These are phyloP conservation scores for Seriola rivoliana DNA, from an alignment of 2,113 vertebrate species.

Conservation along the genomic window DNA sequence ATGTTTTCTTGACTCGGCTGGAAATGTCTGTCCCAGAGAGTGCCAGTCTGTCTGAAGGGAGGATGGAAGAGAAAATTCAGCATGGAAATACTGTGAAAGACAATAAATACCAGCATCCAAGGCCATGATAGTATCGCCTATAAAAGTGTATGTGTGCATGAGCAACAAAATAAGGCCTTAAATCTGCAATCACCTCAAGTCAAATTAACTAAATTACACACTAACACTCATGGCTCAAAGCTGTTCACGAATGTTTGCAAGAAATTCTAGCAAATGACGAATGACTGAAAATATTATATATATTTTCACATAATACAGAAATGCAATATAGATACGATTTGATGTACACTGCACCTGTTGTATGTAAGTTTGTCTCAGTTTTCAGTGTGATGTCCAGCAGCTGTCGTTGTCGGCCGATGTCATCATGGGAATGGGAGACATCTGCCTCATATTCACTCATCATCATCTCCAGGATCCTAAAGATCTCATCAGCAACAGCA, in stretches of 20 bases:
- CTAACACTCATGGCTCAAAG: no score
- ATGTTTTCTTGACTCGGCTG: neutral
- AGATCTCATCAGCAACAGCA: slow-evolving; percentile 35
- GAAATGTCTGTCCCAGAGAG: neutral
- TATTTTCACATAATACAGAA: no score
- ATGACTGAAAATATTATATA: no score
- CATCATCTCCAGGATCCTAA: slow-evolving; percentile 26
- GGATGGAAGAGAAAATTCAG: neutral
- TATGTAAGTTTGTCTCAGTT: neutral
- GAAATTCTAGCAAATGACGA: no score
- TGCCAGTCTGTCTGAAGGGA: slow-evolving; percentile 9
- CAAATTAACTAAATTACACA: no score
- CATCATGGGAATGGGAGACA: neutral
- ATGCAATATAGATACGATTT: no score
- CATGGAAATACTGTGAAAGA: neutral
- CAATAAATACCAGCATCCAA: neutral
- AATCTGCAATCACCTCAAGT: no score
- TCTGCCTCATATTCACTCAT: slow-evolving; percentile 9
- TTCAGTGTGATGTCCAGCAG: neutral
- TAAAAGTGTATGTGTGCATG: neutral
- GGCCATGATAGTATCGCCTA: neutral
- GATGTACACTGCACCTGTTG: neutral
- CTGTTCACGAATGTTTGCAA: no score
- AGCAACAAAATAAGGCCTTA: neutral
- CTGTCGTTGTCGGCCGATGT: neutral